These are phyloP conservation scores for Lycocerus yunnanus DNA, from an alignment of 2,888 invertebrate genomes.

Conservation along the genomic window DNA sequence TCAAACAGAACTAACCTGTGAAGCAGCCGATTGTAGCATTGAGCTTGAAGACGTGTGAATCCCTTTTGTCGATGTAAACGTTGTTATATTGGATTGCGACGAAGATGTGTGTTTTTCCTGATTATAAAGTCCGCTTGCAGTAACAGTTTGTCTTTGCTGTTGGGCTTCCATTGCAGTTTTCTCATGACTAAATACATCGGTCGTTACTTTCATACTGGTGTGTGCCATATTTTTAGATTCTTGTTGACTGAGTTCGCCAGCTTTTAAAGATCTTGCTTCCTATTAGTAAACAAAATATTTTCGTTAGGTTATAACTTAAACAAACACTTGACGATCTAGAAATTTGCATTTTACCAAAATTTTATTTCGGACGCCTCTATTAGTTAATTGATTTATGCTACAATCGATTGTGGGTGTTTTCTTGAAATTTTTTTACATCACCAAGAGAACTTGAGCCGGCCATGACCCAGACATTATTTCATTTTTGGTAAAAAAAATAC, in stretches of 20 bases:
- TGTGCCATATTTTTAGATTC: conserved; percentile 85
- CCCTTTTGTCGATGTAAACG: conserved; percentile 78
- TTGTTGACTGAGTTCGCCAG: conserved; percentile 83
- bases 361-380: neutral
- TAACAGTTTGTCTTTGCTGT: conserved; percentile 80
- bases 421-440: no score
- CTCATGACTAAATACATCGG: conserved; percentile 85
- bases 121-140: conserved; percentile 78
- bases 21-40: conserved; percentile 42
- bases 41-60: conserved; percentile 65
- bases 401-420: neutral
- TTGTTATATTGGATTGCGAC: conserved; percentile 75
- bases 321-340: neutral
- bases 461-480: conserved; percentile 67
- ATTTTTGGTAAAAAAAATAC: conserved; percentile 39
- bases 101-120: conserved; percentile 73
- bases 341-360: neutral
- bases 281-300: conserved; percentile 54
- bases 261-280: conserved; percentile 83
- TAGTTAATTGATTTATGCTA: neutral
- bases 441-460: conserved; percentile 63
- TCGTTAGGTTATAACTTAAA: neutral
- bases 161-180: conserved; percentile 67
- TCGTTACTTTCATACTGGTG: conserved; percentile 81
- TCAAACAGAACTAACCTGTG: conserved; percentile 38